Percentiles rank a stretch among this genome's conserved stretches.
phyloP scores from a whole-genome alignment of 2,888 invertebrate species.

The Eustalomyia histrio region DNA sequence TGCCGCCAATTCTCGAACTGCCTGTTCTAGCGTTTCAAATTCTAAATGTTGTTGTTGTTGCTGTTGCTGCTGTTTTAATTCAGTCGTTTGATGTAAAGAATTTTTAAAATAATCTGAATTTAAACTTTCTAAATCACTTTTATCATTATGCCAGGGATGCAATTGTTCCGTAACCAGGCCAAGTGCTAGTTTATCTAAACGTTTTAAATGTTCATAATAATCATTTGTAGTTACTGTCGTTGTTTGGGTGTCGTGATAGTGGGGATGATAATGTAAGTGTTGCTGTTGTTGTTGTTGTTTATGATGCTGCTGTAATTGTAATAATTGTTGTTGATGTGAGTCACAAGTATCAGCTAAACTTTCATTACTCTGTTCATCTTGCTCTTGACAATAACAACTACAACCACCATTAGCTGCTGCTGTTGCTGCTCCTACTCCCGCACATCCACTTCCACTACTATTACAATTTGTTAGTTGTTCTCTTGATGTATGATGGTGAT shows the following conservation, averaged over 20 bases:
- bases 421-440: constrained; percentile 19
- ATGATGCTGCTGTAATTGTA: constrained; percentile 66
- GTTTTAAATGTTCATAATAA: constrained; percentile 79
- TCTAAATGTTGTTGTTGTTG: constrained; percentile 68
- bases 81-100: constrained; percentile 77
- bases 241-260: constrained; percentile 59
- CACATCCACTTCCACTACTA: constrained; percentile 31
- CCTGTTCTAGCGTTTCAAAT: constrained; percentile 72
- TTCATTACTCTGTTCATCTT: constrained; percentile 69
- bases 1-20: constrained; percentile 67
- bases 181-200: constrained; percentile 75
- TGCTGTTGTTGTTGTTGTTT: constrained; percentile 57
- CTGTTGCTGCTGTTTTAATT: constrained; percentile 61
- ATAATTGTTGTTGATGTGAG: constrained; percentile 70
- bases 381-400: constrained; percentile 54
- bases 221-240: constrained; percentile 75
- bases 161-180: constrained; percentile 72
- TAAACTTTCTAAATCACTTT: constrained; percentile 79
- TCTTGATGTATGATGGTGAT: constrained; percentile 63
- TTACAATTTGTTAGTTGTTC: constrained; percentile 64
- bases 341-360: constrained; percentile 72
- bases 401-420: constrained; percentile 13
- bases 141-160: constrained; percentile 79
- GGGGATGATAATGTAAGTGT: constrained; percentile 60
- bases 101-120: constrained; percentile 80